These are phyloP conservation scores for Phaethon lepturus DNA, from an alignment of 2,113 vertebrate genomes.

Conservation along the genomic window DNA sequence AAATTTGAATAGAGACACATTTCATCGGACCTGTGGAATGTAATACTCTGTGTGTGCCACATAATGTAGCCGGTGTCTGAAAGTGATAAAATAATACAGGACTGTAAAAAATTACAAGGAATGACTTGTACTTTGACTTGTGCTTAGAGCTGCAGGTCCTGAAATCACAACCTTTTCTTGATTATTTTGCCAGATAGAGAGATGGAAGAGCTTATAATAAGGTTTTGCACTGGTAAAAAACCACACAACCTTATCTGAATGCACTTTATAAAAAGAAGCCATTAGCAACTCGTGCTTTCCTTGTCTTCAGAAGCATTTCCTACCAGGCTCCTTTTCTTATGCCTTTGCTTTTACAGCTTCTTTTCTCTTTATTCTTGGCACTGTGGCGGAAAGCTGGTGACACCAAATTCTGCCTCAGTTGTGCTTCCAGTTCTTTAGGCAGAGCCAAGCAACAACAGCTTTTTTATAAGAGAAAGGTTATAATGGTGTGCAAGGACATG, in stretches of 20 bases:
- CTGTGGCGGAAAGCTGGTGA: neutral
- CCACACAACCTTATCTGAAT: neutral
- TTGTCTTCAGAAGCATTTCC: neutral
- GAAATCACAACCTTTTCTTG: neutral
- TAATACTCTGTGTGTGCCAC: neutral
- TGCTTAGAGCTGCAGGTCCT: neutral
- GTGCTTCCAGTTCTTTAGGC: neutral
- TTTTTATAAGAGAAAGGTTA: neutral
- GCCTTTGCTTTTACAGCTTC: neutral
- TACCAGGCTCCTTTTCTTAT: neutral
- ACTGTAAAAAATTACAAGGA: slow-evolving; percentile 7
- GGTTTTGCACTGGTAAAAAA: neutral
- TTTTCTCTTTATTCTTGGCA: neutral
- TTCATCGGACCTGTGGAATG: neutral
- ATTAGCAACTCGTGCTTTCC: neutral
- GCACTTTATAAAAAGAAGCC: neutral
- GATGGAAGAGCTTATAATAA: neutral
- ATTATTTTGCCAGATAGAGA: slow-evolving; percentile 19
- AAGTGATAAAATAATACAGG: slow-evolving; percentile 17
- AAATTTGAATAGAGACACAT: neutral
- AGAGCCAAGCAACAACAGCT: neutral
- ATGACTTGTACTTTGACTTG: neutral
- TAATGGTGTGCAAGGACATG: neutral
- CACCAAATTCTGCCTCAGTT: neutral
- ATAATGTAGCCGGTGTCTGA: neutral